Percentiles rank a stretch among this genome's conserved stretches.
Conservation (phyloP, 2,888 invertebrate species). For the Athalia circularis region DNA sequence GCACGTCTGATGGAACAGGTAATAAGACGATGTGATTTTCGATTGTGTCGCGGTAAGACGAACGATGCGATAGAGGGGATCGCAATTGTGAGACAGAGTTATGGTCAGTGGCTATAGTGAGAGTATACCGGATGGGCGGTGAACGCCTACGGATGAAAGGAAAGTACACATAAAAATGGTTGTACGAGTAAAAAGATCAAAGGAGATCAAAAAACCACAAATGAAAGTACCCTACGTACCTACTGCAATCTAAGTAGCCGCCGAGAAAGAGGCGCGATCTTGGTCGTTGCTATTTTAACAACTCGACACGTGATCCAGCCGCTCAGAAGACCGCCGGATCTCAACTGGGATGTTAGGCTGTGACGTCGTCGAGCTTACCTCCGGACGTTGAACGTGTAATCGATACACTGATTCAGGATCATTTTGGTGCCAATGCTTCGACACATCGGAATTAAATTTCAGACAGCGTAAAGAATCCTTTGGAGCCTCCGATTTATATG, state of each 20-base stretch:
- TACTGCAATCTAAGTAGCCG: constrained; percentile 4
- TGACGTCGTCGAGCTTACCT: too few species aligned
- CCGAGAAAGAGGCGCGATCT: not conserved
- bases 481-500: not conserved
- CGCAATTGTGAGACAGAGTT: constrained; percentile 33
- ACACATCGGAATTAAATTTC: too few species aligned
- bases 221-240: constrained; percentile 47
- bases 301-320: too few species aligned
- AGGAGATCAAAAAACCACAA: constrained; percentile 43
- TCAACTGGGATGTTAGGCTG: too few species aligned
- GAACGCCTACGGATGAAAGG: constrained; percentile 45
- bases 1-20: not conserved
- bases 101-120: constrained; percentile 42
- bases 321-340: too few species aligned
- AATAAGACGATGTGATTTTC: not conserved
- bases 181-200: constrained; percentile 40
- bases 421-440: too few species aligned
- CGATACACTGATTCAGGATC: too few species aligned
- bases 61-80: constrained; percentile 18
- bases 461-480: too few species aligned
- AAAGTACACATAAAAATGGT: constrained; percentile 46
- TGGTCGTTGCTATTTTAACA: not conserved
- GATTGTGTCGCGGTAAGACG: constrained; percentile 11
- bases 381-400: too few species aligned
- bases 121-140: constrained; percentile 44